phyloP scores from a whole-genome alignment of 2,888 invertebrate genomes.

The Mimachlamys varia region DNA sequence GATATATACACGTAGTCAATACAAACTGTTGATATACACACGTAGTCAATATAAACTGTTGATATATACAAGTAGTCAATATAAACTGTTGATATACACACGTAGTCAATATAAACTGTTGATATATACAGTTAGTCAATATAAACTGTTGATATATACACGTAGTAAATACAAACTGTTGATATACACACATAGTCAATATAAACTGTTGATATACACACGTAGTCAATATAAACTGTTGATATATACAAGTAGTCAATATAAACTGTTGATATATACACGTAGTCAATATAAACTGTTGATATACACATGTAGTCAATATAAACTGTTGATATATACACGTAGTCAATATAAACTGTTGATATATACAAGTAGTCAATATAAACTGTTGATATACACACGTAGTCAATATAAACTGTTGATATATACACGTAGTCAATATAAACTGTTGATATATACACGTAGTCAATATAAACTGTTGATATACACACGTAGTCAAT shows the following conservation, averaged over 20 bases:
- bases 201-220: neutral
- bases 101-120: neutral
- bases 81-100: neutral
- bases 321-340: neutral
- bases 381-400: neutral
- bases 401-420: neutral
- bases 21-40: neutral
- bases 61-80: neutral
- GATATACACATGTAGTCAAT: neutral
- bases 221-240: neutral
- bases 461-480: neutral
- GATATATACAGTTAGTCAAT: neutral
- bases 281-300: neutral
- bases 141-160: neutral
- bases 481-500: neutral
- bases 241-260: neutral
- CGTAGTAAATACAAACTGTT: neutral
- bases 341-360: too few species aligned
- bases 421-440: neutral
- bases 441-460: neutral
- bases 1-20: neutral
- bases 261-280: neutral
- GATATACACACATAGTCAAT: neutral
- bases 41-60: neutral
- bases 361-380: neutral